phyloP scores from a whole-genome alignment of 2,113 vertebrate species.

The Mionectes macconnelli region DNA sequence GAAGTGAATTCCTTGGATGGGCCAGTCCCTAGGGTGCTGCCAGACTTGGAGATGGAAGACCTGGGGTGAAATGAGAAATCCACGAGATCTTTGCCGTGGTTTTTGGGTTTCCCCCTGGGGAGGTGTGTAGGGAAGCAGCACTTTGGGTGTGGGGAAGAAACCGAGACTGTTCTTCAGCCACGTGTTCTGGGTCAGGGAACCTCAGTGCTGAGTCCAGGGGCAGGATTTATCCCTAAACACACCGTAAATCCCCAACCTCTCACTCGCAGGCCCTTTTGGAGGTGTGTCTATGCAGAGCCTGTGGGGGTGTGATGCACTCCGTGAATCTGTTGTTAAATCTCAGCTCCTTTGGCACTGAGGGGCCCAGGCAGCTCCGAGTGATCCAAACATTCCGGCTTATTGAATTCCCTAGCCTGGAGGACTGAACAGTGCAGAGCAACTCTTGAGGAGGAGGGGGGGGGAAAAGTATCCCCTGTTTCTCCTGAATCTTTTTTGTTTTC shows the following conservation, averaged over 20 bases:
- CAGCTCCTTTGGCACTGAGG: neutral
- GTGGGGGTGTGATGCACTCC: neutral
- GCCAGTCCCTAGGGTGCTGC: neutral
- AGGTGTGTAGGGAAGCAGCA: neutral
- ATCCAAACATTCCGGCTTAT: neutral
- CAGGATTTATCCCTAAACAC: neutral
- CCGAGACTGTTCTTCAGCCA: neutral
- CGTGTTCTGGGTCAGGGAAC: neutral
- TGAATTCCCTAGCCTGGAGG: constrained; percentile 16
- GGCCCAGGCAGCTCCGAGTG: neutral
- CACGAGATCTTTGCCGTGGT: accelerated
- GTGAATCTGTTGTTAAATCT: neutral
- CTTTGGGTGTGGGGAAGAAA: neutral
- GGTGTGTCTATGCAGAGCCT: neutral
- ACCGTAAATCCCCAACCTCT: neutral
- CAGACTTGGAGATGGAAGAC: neutral
- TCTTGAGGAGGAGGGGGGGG: neutral
- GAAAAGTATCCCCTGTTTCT: neutral
- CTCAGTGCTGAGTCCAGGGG: neutral
- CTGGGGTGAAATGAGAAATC: neutral
- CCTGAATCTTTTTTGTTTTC: neutral
- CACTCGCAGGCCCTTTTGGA: neutral
- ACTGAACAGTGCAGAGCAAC: neutral
- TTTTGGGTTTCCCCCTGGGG: neutral
- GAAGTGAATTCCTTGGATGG: neutral